A percentile compares a stretch with the other conserved stretches of the same genome.
Conservation (phyloP, 2,888 invertebrate species). For the Drosophila mimica region DNA sequence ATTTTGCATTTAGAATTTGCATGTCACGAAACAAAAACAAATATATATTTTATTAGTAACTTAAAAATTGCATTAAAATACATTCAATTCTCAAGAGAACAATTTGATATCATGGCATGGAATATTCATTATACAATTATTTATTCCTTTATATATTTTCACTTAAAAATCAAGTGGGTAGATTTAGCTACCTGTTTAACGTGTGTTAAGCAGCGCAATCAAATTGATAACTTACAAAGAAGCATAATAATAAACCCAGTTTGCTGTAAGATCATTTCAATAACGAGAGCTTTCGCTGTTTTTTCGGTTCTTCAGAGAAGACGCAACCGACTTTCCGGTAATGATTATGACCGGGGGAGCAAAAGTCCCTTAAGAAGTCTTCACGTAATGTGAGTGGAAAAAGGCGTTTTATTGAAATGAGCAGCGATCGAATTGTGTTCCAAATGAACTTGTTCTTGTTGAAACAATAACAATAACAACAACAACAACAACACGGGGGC, state of each 20-base stretch:
- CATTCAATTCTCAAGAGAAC: background rate
- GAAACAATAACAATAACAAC: constrained; percentile 13
- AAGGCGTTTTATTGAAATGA: constrained; percentile 73
- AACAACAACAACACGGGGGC: constrained; percentile 6
- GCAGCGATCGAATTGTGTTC: constrained; percentile 68
- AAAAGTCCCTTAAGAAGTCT: constrained; percentile 36
- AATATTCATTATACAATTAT: background rate
- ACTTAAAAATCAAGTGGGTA: background rate
- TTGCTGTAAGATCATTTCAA: constrained; percentile 56
- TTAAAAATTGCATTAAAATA: too few species aligned
- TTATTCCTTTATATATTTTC: background rate
- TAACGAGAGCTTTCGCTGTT: constrained; percentile 64
- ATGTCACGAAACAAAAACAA: too few species aligned
- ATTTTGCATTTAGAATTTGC: background rate
- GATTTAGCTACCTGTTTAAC: constrained; percentile 1
- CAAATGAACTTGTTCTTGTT: constrained; percentile 73
- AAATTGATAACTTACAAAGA: constrained; percentile 49
- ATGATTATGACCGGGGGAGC: constrained; percentile 62
- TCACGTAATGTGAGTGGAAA: constrained; percentile 40
- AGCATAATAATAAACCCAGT: constrained; percentile 73
- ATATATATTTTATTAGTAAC: too few species aligned
- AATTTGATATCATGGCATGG: background rate
- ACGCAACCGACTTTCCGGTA: constrained; percentile 66
- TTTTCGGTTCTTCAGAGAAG: constrained; percentile 23
- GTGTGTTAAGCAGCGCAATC: constrained; percentile 14